These are phyloP conservation scores for Tenthredo notha DNA, from an alignment of 2,888 invertebrate species.

Conservation along the genomic window DNA sequence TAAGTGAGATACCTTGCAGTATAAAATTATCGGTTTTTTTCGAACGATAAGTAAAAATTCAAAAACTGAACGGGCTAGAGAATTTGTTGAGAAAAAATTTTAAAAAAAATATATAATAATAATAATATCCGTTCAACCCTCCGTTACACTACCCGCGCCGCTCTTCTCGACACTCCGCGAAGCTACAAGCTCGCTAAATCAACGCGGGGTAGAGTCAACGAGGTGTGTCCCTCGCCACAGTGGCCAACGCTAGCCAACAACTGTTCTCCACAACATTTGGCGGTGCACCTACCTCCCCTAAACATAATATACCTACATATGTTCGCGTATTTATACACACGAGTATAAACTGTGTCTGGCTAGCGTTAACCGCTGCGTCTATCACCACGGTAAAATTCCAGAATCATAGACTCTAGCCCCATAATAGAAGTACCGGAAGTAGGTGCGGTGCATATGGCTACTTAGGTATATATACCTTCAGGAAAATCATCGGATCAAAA, in stretches of 20 bases:
- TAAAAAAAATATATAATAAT: neutral
- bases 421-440: neutral
- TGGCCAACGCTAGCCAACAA: slow-evolving; percentile 51
- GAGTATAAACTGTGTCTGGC: slow-evolving; percentile 39
- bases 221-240: slow-evolving; percentile 67
- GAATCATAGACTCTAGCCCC: neutral
- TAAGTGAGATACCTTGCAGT: neutral
- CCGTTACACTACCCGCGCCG: neutral
- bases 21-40: neutral
- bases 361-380: slow-evolving; percentile 42
- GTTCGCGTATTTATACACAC: slow-evolving; percentile 39
- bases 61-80: neutral
- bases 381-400: slow-evolving; percentile 19
- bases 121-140: neutral
- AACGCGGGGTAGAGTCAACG: slow-evolving; percentile 72
- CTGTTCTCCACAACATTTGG: slow-evolving; percentile 53
- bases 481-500: neutral
- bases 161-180: slow-evolving; percentile 4
- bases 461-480: neutral
- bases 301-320: slow-evolving; percentile 44
- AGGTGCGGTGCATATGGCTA: neutral
- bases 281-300: slow-evolving; percentile 43
- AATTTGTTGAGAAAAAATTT: neutral
- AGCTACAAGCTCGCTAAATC: slow-evolving; percentile 67
- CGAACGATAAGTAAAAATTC: neutral